Evolutionary conservation across 2,888 invertebrate species (phyloP).

Genomic region (Lissocephala sabroskyi): DNA sequence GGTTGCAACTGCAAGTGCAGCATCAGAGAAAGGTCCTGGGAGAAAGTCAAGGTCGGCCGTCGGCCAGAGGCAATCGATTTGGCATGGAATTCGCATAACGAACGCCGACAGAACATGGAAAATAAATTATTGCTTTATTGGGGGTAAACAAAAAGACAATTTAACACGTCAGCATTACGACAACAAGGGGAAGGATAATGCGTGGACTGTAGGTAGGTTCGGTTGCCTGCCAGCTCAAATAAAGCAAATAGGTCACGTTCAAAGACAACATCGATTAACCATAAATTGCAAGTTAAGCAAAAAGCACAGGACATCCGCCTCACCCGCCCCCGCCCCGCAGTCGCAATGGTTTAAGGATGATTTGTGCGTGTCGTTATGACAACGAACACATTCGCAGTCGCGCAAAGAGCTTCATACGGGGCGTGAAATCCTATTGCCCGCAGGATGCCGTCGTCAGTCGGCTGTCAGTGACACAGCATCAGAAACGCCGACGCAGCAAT

Average conservation of each 20-base stretch:
- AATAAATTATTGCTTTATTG: conserved; percentile 66
- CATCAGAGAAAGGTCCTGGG: conserved; percentile 16
- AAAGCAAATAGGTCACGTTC: conserved; percentile 68
- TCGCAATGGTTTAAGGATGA: conserved; percentile 62
- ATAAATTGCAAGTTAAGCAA: conserved; percentile 68
- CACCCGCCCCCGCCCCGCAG: too few species aligned
- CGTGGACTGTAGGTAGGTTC: neutral
- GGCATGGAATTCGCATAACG: conserved; percentile 25
- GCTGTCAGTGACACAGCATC: conserved; percentile 19
- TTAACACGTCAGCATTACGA: conserved; percentile 60
- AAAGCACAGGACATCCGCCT: conserved; percentile 37
- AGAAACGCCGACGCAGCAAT: conserved; percentile 21
- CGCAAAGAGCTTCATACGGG: conserved; percentile 38
- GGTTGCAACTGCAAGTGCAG: conserved; percentile 23
- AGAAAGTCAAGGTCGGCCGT: conserved; percentile 39
- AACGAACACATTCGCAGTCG: conserved; percentile 44
- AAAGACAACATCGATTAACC: conserved; percentile 67
- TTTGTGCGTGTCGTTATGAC: conserved; percentile 66
- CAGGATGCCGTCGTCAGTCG: neutral
- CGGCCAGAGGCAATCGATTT: conserved; percentile 34
- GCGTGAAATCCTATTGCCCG: conserved; percentile 1
- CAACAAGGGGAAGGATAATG: conserved; percentile 18
- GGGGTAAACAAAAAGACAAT: conserved; percentile 63
- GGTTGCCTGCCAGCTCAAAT: conserved; percentile 28
- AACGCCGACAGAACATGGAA: conserved; percentile 55